Base-by-base conservation (phyloP, 2,113 vertebrate species). In the Scomber japonicus region DNA sequence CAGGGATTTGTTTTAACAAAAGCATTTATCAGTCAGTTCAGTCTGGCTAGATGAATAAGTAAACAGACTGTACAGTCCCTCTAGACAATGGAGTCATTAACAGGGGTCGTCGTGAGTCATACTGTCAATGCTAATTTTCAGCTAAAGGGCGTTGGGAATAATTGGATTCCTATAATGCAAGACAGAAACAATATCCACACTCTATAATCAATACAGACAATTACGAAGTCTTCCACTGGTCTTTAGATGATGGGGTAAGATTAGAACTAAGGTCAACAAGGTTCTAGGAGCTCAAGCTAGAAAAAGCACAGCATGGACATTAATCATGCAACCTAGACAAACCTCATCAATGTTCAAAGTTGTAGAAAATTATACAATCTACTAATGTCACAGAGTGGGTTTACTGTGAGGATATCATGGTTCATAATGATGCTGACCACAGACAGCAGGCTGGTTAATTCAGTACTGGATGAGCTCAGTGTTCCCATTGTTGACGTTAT, bases 161-260 rank as follows among this genome's bases (percentile, higher is more conserved):
- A 86, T 79, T 83, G 65, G 48, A 75, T 80, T 78, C 31, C 49
- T 51, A 66, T 78, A 54, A 71, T 27, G 64, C 65, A 64, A 69
- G 69, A 80, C 63, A 44, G 48, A 80, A 65, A 85, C 71, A 78
- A 68, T 65, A 71, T 56, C 24, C 46, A 48, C 55, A 45, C 8
- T 55, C 11, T 50, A 53, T 73, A 69, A 87, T 88, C 80, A 86
- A 78, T 85, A 63, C 16, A 67, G 64, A 49, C 60, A 78, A 64
- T 72, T 63, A 59, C 17, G 81, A 79, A 62, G 27, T n/a, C 51
- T 55, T 48, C 45, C 7, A 21, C 10, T 30, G n/a, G 10, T 35
- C 48, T 69, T 55, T 27, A 16, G 69, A 57, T 57, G 49, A 40
- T 24, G 48, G 51, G 35, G 7, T 16, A 35, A 54, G n/a, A 16